Base-by-base conservation (phyloP, 2,113 vertebrate genomes). In the Megatriorchis doriae region DNA sequence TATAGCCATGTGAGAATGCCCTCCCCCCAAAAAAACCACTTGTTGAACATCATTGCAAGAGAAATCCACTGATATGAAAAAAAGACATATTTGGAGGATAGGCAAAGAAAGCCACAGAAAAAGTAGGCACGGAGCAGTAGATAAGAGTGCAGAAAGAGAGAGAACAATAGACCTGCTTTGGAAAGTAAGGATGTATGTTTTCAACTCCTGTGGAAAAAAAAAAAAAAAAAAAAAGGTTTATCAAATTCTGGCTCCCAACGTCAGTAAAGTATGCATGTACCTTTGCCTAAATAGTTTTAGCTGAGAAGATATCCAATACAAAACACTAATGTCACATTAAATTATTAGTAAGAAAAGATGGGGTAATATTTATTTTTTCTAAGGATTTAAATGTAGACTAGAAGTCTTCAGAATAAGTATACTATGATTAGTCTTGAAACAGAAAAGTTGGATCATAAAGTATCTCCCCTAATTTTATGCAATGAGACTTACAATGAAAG, bases 21-120 rank as follows among this genome's bases (percentile, higher is more conserved):
- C 1, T 58, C 2, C 8, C 9, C 4, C 7, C 1, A 7, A 40
- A 75, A 23, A 50, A 3, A 7, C 2, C 47, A 70, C 11, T 18
- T 13, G 16, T n/a, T 88, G 47, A 82, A 80, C 40, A 74, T 10
- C 21, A 80, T 1, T 61, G 36, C 23, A 86, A 81, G 27, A 62
- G 31, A 78, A 94, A 93, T 43, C 6, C 25, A 71, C 25, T 45
- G 15, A 67, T 27, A 65, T 0, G 1, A 81, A n/a, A 79, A 92
- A 75, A 23, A 1, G 0, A 29, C 16, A 58, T 2, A 47, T 27
- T 12, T 58, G 62, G 14, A 90, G 25, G 5, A 53, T 7, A 93
- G 82, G n/a, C 26, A 62, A 95, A 91, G 10, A 38, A 83, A 62
- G 8, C 23, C 21, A 67, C 40, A 85, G 43, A 79, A 95, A 86